Percentiles rank a stretch among this genome's conserved stretches.
Evolutionary conservation across 2,888 invertebrate species (phyloP).

Genomic region (Drosophila mayaguana): DNA sequence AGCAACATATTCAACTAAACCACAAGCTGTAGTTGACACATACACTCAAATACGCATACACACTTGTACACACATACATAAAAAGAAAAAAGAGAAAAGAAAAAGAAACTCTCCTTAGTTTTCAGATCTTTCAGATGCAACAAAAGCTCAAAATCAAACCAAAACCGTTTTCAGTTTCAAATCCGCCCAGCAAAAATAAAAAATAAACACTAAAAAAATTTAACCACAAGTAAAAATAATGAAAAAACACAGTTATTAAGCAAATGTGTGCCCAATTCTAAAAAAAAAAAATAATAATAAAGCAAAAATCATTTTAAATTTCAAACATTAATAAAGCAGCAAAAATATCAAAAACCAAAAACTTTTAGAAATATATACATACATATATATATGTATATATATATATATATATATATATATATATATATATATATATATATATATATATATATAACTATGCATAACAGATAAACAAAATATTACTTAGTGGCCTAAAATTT

Average conservation of each 20-base stretch:
- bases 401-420: slow-evolving; percentile 7
- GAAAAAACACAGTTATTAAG: slow-evolving; percentile 31
- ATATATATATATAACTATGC: slow-evolving; percentile 18
- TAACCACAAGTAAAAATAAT: slow-evolving; percentile 13
- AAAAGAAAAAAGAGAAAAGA: background rate
- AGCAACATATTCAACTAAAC: slow-evolving; percentile 9
- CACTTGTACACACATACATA: background rate
- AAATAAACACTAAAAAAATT: slow-evolving; percentile 15
- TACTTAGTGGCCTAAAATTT: slow-evolving; percentile 58
- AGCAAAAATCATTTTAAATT: slow-evolving; percentile 23
- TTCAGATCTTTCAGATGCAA: slow-evolving; percentile 31
- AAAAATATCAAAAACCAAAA: slow-evolving; percentile 69
- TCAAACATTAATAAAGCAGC: slow-evolving; percentile 57
- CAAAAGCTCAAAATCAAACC: slow-evolving; percentile 29
- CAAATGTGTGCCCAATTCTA: slow-evolving; percentile 65
- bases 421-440: slow-evolving; percentile 24
- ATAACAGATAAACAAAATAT: slow-evolving; percentile 31
- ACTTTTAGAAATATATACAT: slow-evolving; percentile 44
- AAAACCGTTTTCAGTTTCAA: slow-evolving; percentile 76
- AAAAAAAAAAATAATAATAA: background rate
- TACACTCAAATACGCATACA: slow-evolving; percentile 16
- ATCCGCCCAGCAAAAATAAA: slow-evolving; percentile 69
- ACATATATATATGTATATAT: slow-evolving; percentile 23
- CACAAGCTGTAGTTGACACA: slow-evolving; percentile 40
- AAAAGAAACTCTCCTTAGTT: slow-evolving; percentile 57